These are phyloP conservation scores for Myoxocephalus aenaeus DNA, from an alignment of 2,797 vertebrate genomes.

Conservation along the genomic window DNA sequence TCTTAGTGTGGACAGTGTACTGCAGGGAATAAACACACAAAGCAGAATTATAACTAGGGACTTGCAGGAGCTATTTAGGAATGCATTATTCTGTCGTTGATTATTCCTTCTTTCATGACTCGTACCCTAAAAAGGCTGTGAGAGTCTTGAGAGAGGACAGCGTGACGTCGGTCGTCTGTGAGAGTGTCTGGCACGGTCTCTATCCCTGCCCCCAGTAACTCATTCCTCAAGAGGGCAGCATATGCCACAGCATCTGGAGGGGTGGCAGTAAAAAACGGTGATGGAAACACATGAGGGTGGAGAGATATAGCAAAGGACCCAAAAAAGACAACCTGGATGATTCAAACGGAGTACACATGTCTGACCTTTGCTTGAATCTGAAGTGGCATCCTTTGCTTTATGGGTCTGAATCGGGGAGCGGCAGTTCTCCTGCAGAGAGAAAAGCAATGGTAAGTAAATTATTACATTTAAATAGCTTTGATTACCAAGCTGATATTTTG, in stretches of 20 bases:
- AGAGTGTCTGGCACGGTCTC: conserved; percentile 84
- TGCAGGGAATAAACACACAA: conserved; percentile 56
- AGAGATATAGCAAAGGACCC: neutral
- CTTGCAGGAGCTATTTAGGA: neutral
- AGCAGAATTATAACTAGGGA: neutral
- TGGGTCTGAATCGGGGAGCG: conserved; percentile 86
- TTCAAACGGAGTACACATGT: too few species aligned
- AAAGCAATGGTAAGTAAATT: neutral
- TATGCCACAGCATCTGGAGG: conserved; percentile 85
- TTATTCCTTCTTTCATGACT: neutral
- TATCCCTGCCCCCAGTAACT: conserved; percentile 86
- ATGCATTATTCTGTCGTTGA: neutral
- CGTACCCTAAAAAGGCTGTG: conserved; percentile 86
- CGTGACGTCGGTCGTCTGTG: conserved; percentile 81
- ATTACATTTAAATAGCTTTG: neutral
- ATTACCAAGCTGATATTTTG: neutral
- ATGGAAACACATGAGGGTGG: neutral
- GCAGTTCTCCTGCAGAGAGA: conserved; percentile 83
- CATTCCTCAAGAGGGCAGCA: conserved; percentile 86
- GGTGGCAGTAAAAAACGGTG: neutral
- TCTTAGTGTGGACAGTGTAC: conserved; percentile 87
- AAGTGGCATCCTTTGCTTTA: conserved; percentile 83
- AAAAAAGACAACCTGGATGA: neutral
- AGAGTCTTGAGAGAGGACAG: conserved; percentile 79
- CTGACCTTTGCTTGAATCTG: conserved; percentile 87